Base-by-base conservation (phyloP, 2,113 vertebrate species). In the Chunga burmeisteri region DNA sequence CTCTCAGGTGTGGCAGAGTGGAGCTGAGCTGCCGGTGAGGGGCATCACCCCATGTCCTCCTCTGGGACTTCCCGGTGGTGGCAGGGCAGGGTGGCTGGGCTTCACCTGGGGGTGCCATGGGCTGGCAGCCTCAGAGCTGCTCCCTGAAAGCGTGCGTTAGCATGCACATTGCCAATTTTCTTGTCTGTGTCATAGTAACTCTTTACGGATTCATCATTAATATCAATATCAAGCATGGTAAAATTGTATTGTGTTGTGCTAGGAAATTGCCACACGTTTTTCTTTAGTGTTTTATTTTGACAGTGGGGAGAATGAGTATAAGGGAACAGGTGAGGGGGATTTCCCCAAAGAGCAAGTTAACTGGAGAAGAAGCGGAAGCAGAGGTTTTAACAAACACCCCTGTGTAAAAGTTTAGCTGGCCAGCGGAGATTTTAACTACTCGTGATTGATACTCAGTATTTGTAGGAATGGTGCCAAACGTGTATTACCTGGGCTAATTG, bases 371-470 rank as follows among this genome's bases (percentile, higher is more conserved):
- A 11, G 12, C 7, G 21, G 34, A 68, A 81, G 52, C 12, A 17
- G 49, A 67, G 53, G 18, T 91, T 87, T 81, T 80, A 17, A 52
- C 34, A 81, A 58, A 61, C 23, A 20, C 2, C 4, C 11, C n/a
- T 32, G 50, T 58, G 70, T 17, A 32, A 25, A 71, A 67, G n/a
- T 68, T 44, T 23, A 20, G 11, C 61, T 70, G 79, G n/a, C 17
- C 38, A 59, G n/a, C 0, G 0, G 73, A 59, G 17, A 16, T 81
- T 66, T 78, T 67, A 74, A 30, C n/a, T 2, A 5, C 0, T 0
- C 3, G 34, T 42, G 40, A 16, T 56, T 42, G 40, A 16, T 56
- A 12, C 13, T 83, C 1, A 0, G 25, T 46, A 9, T 20, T 87
- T 81, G 62, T 44, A 72, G 68, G 44, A 47, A 63, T 0, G 0